Evolutionary conservation across 2,113 vertebrate species (phyloP), one percentile per base, ranked within the genome.

Genomic region (Salvelinus fontinalis): DNA sequence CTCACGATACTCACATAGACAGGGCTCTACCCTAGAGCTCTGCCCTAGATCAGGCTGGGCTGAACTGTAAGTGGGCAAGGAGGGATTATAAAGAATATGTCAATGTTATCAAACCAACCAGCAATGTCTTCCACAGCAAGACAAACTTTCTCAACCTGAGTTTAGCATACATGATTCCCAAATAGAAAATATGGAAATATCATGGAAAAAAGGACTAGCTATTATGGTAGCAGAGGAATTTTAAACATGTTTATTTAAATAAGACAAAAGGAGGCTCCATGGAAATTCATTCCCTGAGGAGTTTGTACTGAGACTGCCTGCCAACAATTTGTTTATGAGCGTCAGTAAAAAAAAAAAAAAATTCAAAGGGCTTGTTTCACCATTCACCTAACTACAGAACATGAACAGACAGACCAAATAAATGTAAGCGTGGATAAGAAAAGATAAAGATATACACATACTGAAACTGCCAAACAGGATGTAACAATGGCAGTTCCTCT

Each of bases 241-340:
- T 44, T 44, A 44, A 11, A 44, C 39, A 2, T 44, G 39, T 9
- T 39, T 44, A 44, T 67, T 18, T 5, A 65, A 16, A 26, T 22
- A 34, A 31, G 67, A 68, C 16, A 68, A 34, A 67, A 67, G 14
- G 31, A 34, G 66, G 31, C 2, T 34, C 26, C 12, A n/a, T 39
- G 16, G 29, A 22, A 65, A 51, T 39, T 49, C 11, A 31, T 57
- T 76, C 59, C 4, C 54, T 67, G 39, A 11, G 34, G 66, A 44
- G 67, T 51, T 79, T 79, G n/a, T 67, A 49, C 27, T 77, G 71
- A 67, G 49, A 69, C 71, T 44, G 64, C 27, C n/a, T 78, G 64
- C 49, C 49, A 59, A 16, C 24, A 39, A 57, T 39, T 48, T 39
- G 3, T 6, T 54, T 18, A 70, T 69, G 65, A 67, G 13, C 24